phyloP scores from a whole-genome alignment of 2,888 invertebrate genomes.

The Allophyes oxyacanthae region DNA sequence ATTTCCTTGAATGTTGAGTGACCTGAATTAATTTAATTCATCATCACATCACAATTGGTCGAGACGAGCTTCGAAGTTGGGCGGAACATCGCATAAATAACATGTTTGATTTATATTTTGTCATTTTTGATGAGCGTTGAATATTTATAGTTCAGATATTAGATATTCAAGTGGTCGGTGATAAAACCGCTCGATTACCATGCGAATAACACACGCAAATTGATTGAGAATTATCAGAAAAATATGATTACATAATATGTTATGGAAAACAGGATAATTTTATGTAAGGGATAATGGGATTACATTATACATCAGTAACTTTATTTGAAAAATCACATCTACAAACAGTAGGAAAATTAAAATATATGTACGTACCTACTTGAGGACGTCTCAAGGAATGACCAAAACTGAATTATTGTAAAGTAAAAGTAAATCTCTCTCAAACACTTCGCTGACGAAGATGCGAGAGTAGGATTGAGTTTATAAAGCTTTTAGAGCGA shows the following conservation, averaged over 20 bases:
- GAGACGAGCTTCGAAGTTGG: background rate
- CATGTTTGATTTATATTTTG: constrained; percentile 46
- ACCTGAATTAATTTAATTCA: constrained; percentile 27
- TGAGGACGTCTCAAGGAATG: no score
- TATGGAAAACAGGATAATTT: constrained; percentile 12
- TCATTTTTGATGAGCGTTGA: constrained; percentile 35
- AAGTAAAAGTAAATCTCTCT: no score
- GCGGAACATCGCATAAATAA: constrained; percentile 12
- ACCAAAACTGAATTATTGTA: no score
- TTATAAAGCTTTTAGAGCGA: no score
- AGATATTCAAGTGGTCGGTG: constrained; percentile 38
- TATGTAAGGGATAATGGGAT: background rate
- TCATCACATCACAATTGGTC: constrained; percentile 22
- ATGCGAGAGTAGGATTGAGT: no score
- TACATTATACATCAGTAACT: no score
- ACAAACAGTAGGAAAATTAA: no score
- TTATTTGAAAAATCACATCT: no score
- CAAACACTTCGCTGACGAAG: no score
- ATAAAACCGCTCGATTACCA: constrained; percentile 49
- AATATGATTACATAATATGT: constrained; percentile 34
- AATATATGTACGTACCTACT: no score
- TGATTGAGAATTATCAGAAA: constrained; percentile 33
- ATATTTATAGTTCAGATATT: constrained; percentile 44
- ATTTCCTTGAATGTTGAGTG: constrained; percentile 39
- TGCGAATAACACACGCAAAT: constrained; percentile 35